Evolutionary conservation across 2,797 vertebrate genomes (phyloP).

Genomic region (Pteronotus mesoamericanus): DNA sequence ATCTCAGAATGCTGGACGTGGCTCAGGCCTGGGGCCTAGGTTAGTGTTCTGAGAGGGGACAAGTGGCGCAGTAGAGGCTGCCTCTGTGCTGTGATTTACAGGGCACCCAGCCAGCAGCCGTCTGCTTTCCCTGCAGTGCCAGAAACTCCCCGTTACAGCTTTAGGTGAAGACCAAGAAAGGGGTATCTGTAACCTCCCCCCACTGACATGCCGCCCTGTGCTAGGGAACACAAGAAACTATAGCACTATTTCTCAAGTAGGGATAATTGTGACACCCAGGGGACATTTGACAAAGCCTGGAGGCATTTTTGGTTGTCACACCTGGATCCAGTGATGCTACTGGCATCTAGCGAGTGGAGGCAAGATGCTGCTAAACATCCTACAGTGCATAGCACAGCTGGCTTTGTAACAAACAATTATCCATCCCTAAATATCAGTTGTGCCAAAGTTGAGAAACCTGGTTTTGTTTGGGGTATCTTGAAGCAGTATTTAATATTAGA

Average conservation of each 20-base stretch:
- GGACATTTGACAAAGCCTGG: neutral
- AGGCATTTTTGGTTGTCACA: neutral
- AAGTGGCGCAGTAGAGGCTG: neutral
- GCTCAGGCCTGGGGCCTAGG: neutral
- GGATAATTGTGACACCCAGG: neutral
- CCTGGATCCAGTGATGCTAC: neutral
- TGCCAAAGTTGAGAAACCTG: neutral
- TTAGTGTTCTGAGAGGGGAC: neutral
- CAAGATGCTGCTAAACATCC: neutral
- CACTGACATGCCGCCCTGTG: accelerated
- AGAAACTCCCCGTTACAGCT: neutral
- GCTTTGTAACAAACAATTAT: neutral
- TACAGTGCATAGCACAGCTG: too few species aligned
- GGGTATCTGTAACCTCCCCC: accelerated
- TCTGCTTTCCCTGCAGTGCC: neutral
- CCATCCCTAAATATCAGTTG: neutral
- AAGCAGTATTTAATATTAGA: neutral
- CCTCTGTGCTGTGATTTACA: neutral
- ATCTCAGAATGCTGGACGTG: neutral
- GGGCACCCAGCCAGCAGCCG: accelerated
- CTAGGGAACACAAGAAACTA: too few species aligned
- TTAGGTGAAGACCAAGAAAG: neutral
- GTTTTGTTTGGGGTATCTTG: neutral
- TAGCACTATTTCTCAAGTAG: neutral
- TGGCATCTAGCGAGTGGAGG: neutral